Evolutionary conservation across 2,888 invertebrate genomes (phyloP).

Genomic region (Pollenia angustigena): DNA sequence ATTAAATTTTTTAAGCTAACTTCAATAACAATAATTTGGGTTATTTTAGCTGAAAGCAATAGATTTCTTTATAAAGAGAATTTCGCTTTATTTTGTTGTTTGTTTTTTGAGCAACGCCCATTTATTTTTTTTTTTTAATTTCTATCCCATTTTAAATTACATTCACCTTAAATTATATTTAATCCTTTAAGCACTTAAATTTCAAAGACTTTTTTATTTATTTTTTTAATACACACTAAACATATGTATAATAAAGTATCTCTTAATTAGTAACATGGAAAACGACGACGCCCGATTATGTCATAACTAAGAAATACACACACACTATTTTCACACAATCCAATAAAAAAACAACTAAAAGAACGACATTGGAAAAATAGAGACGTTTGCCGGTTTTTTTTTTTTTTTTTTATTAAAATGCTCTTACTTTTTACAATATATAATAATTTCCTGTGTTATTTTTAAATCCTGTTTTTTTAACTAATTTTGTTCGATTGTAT

Average conservation of each 20-base stretch:
- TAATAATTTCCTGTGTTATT: constrained; percentile 36
- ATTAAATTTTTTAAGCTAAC: neutral
- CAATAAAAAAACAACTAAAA: constrained; percentile 4
- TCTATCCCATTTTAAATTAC: neutral
- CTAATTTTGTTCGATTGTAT: constrained; percentile 29
- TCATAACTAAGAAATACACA: constrained; percentile 66
- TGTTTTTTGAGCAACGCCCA: constrained; percentile 64
- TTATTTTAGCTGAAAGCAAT: neutral
- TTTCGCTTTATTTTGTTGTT: neutral
- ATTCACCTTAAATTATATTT: neutral
- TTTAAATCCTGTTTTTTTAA: constrained; percentile 25
- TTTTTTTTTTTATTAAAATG: constrained; percentile 8
- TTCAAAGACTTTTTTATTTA: constrained; percentile 1
- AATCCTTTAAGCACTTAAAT: neutral
- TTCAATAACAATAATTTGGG: too few species aligned
- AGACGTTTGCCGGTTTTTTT: constrained; percentile 20
- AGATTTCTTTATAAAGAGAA: constrained; percentile 24
- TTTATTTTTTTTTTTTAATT: constrained; percentile 13
- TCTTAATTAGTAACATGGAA: constrained; percentile 49
- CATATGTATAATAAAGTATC: constrained; percentile 11
- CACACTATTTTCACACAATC: constrained; percentile 27
- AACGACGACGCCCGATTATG: constrained; percentile 73
- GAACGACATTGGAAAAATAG: neutral
- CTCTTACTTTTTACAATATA: constrained; percentile 60
- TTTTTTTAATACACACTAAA: constrained; percentile 14